Evolutionary conservation across 2,113 vertebrate genomes (phyloP).

Genomic region (Tupaia tana): DNA sequence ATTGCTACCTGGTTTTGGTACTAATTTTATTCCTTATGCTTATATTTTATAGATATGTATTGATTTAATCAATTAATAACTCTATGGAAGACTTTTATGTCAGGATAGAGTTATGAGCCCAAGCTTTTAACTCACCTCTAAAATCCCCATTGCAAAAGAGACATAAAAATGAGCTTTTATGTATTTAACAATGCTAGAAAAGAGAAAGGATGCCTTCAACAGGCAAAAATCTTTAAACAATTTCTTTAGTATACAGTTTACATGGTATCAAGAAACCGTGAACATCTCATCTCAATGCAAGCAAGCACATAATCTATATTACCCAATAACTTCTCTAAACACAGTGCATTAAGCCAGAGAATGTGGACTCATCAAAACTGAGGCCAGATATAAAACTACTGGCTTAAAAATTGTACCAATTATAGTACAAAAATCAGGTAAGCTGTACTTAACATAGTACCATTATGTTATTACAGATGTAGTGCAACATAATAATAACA

Average conservation of each 20-base stretch:
- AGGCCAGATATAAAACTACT: background rate
- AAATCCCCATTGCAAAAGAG: background rate
- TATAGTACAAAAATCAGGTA: background rate
- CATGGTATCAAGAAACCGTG: background rate
- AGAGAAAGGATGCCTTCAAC: background rate
- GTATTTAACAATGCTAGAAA: background rate
- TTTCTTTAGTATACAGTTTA: background rate
- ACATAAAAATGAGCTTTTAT: slow-evolving; percentile 6
- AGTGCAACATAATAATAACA: background rate
- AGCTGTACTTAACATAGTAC: background rate
- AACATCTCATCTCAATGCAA: background rate
- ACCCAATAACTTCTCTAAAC: background rate
- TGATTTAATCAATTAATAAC: slow-evolving; percentile 1
- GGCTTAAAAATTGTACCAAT: background rate
- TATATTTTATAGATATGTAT: slow-evolving; percentile 25
- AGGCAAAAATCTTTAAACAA: background rate
- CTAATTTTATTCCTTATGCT: background rate
- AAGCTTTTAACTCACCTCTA: background rate
- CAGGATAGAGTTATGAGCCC: background rate
- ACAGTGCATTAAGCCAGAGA: background rate
- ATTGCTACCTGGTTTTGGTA: background rate
- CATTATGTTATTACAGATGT: background rate
- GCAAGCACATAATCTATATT: background rate
- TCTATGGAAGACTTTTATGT: background rate
- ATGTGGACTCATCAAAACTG: background rate